These are phyloP conservation scores for Anaspis maculata DNA, from an alignment of 2,888 invertebrate genomes.

Conservation along the genomic window DNA sequence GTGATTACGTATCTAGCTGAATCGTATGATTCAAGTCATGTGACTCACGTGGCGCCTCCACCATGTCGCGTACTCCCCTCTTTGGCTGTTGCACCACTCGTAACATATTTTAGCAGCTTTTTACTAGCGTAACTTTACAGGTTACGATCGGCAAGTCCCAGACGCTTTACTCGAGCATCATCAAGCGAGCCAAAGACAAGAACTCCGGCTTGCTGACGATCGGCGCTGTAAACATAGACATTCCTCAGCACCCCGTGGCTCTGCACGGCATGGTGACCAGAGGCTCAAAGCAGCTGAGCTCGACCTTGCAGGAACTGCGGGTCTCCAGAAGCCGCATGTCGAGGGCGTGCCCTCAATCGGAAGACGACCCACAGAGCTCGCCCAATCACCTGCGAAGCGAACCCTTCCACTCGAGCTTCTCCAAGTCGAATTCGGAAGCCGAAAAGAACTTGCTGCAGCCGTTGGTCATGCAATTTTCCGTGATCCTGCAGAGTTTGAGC, in stretches of 20 bases:
- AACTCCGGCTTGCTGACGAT: constrained; percentile 76
- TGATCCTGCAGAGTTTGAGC: constrained; percentile 78
- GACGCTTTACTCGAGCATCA: constrained; percentile 80
- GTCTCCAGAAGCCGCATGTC: constrained; percentile 72
- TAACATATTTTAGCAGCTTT: too few relatives aligned
- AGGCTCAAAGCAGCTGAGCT: constrained; percentile 85
- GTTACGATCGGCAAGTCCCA: constrained; percentile 89
- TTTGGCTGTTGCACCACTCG: too few relatives aligned
- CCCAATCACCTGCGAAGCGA: constrained; percentile 29
- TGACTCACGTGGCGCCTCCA: too few relatives aligned
- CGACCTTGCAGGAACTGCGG: constrained; percentile 81
- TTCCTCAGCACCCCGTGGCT: constrained; percentile 97
- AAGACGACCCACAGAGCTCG: constrained; percentile 35
- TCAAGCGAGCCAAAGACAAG: constrained; percentile 65
- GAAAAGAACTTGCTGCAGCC: constrained; percentile 65
- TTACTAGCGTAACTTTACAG: too few relatives aligned
- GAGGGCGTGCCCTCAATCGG: constrained; percentile 41
- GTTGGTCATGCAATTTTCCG: constrained; percentile 79
- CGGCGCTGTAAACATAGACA: constrained; percentile 84
- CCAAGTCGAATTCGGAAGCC: constrained; percentile 19
- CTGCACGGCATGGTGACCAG: constrained; percentile 97
- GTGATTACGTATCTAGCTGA: too few relatives aligned
- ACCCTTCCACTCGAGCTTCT: constrained; percentile 24
- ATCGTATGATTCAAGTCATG: too few relatives aligned
- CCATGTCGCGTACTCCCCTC: too few relatives aligned